phyloP scores from a whole-genome alignment of 2,888 invertebrate genomes.

The Cantharis nigra region DNA sequence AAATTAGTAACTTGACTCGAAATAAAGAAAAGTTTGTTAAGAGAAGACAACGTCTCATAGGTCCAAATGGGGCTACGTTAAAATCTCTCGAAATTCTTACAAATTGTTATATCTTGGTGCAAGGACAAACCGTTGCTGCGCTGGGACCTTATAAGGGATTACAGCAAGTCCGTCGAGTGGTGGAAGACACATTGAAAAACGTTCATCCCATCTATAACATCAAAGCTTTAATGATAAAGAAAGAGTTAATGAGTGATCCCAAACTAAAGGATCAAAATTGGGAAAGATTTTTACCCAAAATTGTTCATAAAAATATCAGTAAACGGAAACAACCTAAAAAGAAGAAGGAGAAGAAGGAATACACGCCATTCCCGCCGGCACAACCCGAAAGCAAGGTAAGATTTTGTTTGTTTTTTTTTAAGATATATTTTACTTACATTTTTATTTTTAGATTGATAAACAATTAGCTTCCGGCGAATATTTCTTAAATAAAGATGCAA shows the following conservation, averaged over 20 bases:
- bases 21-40: conserved; percentile 96
- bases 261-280: conserved; percentile 91
- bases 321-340: conserved; percentile 87
- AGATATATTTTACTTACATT: not conserved
- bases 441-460: conserved; percentile 69
- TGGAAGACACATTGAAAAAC: conserved; percentile 97
- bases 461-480: conserved; percentile 95
- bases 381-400: conserved; percentile 85
- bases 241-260: conserved; percentile 92
- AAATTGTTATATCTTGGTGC: conserved; percentile 94
- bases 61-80: conserved; percentile 96
- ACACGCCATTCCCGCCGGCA: conserved; percentile 97
- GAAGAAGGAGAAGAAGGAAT: conserved; percentile 87
- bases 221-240: conserved; percentile 95
- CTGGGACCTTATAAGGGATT: conserved; percentile 95
- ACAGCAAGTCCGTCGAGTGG: conserved; percentile 84
- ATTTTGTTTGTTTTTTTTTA: not conserved
- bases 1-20: conserved; percentile 87
- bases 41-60: conserved; percentile 90
- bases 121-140: conserved; percentile 96
- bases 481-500: conserved; percentile 88
- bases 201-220: conserved; percentile 99
- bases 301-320: conserved; percentile 83
- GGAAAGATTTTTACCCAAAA: conserved; percentile 95
- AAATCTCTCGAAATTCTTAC: conserved; percentile 96